These are phyloP conservation scores for Capromys pilorides DNA, from an alignment of 2,797 vertebrate genomes.

Conservation along the genomic window DNA sequence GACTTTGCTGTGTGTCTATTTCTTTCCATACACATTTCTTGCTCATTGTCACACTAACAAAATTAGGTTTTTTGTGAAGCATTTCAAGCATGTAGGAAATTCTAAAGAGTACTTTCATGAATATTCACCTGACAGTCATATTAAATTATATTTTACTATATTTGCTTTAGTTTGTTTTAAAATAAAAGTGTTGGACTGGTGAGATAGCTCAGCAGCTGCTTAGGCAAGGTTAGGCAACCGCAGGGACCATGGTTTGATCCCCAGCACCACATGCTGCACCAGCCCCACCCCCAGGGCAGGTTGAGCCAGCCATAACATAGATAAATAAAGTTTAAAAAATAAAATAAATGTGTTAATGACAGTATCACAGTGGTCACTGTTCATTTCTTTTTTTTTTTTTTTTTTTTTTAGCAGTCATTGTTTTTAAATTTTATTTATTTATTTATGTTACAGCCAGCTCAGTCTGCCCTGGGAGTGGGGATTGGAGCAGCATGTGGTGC, in stretches of 20 bases:
- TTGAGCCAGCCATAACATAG: no score
- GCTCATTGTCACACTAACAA: background rate
- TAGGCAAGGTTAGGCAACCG: no score
- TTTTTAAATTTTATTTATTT: no score
- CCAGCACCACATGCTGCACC: no score
- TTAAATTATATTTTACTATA: background rate
- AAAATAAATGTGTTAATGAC: no score
- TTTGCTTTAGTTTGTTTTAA: background rate
- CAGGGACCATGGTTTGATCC: no score
- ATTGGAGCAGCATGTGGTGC: no score
- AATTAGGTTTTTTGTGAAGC: conserved; percentile 5
- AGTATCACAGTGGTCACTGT: background rate
- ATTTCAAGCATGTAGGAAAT: conserved; percentile 10
- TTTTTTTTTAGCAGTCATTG: background rate
- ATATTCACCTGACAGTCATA: background rate
- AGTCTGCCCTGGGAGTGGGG: no score
- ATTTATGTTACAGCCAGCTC: no score
- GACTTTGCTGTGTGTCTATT: background rate
- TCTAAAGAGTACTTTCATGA: background rate
- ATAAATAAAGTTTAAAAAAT: no score
- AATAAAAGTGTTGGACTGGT: background rate
- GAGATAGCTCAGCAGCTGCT: no score
- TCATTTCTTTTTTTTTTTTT: background rate
- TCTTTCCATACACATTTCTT: background rate
- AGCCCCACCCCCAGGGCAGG: no score